phyloP scores from a whole-genome alignment of 35 echinoderm and acorn worm genomes.

The Apostichopus californicus region DNA sequence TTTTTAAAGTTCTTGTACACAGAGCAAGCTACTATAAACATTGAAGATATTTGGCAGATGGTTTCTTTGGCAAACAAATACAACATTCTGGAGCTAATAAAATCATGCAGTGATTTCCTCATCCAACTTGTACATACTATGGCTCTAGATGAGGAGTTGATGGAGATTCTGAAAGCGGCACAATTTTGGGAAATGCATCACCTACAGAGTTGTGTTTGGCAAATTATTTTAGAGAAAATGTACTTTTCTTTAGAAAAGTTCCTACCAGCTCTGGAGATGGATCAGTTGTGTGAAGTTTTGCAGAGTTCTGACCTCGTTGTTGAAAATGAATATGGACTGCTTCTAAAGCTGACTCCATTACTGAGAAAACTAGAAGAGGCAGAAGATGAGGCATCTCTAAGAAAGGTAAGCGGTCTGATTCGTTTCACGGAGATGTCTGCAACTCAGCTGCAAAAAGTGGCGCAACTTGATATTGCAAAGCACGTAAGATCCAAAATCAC shows the following conservation, averaged over 20 bases:
- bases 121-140: not conserved
- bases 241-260: conserved; percentile 3
- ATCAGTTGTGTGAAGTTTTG: not conserved
- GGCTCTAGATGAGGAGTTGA: not conserved
- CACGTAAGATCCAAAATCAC: not conserved
- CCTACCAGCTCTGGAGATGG: not conserved
- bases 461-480: not conserved
- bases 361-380: not conserved
- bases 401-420: not conserved
- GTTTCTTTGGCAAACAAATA: conserved; percentile 32
- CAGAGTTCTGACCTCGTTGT: not conserved
- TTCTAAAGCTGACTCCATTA: not conserved
- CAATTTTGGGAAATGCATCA: not conserved
- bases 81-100: not conserved
- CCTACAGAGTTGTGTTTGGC: not conserved
- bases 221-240: not conserved
- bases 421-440: conserved; percentile 27
- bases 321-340: conserved; percentile 2
- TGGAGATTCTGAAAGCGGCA: not conserved
- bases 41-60: not conserved
- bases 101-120: not conserved
- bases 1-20: conserved; percentile 19
- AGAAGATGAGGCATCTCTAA: not conserved
- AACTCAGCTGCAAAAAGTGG: not conserved
- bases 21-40: not conserved